Percentiles rank a stretch among this genome's conserved stretches.
These are phyloP conservation scores for Chaenocephalus aceratus DNA, from an alignment of 2,113 vertebrate species.

Conservation along the genomic window DNA sequence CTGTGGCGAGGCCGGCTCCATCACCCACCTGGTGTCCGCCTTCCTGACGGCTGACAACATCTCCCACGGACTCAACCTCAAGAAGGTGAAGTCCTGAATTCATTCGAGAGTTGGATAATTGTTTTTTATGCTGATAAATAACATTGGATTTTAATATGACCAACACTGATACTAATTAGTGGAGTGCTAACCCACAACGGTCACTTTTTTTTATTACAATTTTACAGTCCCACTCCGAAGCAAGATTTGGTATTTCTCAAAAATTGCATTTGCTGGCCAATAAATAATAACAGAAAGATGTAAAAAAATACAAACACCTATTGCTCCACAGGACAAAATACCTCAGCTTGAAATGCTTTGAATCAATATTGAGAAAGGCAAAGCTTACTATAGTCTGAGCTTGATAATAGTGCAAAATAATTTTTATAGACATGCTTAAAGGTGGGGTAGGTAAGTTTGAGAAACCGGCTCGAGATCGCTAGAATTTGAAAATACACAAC, in stretches of 20 bases:
- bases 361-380: not conserved
- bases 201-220: not conserved
- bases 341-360: not conserved
- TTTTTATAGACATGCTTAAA: too few species aligned
- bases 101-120: not conserved
- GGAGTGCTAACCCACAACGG: not conserved
- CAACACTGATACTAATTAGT: too few species aligned
- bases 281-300: not conserved
- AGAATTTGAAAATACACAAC: too few species aligned
- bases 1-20: constrained; percentile 97
- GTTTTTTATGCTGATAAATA: not conserved
- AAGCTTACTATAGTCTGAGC: not conserved
- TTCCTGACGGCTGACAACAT: constrained; percentile 98
- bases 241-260: not conserved
- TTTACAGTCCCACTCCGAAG: not conserved
- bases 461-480: too few species aligned
- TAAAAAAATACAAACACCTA: not conserved
- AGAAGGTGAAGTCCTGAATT: constrained; percentile 86
- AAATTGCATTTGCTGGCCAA: not conserved
- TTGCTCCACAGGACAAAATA: not conserved
- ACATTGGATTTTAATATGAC: too few species aligned
- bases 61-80: constrained; percentile 96
- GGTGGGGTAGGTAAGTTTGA: too few species aligned
- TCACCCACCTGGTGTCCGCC: constrained; percentile 97
- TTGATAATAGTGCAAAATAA: too few species aligned